These are phyloP conservation scores for Penaeus monodon DNA, from an alignment of 2,888 invertebrate genomes.

Conservation along the genomic window DNA sequence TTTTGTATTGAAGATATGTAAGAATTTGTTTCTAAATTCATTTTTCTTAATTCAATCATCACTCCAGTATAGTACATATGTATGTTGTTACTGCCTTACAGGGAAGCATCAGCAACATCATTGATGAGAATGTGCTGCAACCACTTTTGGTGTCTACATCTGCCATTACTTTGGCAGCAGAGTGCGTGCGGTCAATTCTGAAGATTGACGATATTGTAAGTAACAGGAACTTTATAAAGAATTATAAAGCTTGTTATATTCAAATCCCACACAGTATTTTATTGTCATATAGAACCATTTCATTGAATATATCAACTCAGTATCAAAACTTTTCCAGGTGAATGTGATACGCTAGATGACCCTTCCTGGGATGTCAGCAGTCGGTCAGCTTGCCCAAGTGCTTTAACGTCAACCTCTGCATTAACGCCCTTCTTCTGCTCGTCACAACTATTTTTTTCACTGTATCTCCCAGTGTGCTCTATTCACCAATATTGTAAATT, in stretches of 20 bases:
- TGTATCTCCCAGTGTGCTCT: background rate
- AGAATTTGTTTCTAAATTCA: no score
- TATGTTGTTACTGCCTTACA: slow-evolving; percentile 66
- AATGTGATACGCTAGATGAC: slow-evolving; percentile 45
- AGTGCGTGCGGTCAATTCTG: slow-evolving; percentile 96
- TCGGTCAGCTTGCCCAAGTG: slow-evolving; percentile 10
- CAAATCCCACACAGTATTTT: background rate
- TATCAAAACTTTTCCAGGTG: slow-evolving; percentile 33
- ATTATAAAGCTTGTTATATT: background rate
- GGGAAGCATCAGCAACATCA: slow-evolving; percentile 95
- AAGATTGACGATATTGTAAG: slow-evolving; percentile 99
- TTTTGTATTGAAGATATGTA: no score
- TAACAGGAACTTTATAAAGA: slow-evolving; percentile 65
- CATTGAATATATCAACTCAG: background rate
- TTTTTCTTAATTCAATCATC: background rate
- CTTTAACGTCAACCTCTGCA: background rate
- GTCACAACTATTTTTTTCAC: background rate
- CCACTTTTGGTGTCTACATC: slow-evolving; percentile 95
- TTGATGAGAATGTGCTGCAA: slow-evolving; percentile 97
- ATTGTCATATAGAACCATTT: background rate
- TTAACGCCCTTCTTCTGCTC: background rate
- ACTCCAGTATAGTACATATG: background rate
- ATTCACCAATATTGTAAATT: no score
- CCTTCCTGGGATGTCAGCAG: background rate
- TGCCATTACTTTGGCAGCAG: slow-evolving; percentile 92